Conservation (phyloP, 2,797 vertebrate species). For the Protosalanx chinensis region DNA sequence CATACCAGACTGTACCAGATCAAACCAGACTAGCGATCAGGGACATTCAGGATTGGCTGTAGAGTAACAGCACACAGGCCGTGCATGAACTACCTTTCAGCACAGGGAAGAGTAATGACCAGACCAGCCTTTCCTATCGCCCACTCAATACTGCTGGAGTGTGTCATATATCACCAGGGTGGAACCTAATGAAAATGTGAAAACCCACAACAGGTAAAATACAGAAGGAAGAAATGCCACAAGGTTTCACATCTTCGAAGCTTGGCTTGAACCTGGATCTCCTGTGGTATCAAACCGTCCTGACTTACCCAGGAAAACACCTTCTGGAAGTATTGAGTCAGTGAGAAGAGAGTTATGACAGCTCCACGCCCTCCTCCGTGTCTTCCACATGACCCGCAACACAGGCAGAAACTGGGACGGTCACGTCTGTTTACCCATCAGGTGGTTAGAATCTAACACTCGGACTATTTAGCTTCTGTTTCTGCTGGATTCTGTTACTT, state of each 20-base stretch:
- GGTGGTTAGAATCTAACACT: no score
- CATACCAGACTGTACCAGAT: no score
- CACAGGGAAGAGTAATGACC: conserved; percentile 41
- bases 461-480: no score
- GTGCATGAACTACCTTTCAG: not conserved
- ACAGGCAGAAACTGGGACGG: no score
- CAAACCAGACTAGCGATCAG: no score
- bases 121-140: conserved; percentile 37
- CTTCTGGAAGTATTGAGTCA: not conserved
- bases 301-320: not conserved
- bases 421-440: no score
- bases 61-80: not conserved
- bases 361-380: no score
- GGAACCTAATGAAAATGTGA: conserved; percentile 37
- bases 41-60: not conserved
- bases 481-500: no score
- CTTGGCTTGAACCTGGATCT: no score
- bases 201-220: conserved; percentile 13
- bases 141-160: conserved; percentile 40
- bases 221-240: not conserved
- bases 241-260: no score
- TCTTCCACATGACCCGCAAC: no score
- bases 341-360: not conserved
- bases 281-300: not conserved
- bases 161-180: conserved; percentile 40